Evolutionary conservation across 2,113 vertebrate species (phyloP).

Genomic region (Antechinus flavipes): DNA sequence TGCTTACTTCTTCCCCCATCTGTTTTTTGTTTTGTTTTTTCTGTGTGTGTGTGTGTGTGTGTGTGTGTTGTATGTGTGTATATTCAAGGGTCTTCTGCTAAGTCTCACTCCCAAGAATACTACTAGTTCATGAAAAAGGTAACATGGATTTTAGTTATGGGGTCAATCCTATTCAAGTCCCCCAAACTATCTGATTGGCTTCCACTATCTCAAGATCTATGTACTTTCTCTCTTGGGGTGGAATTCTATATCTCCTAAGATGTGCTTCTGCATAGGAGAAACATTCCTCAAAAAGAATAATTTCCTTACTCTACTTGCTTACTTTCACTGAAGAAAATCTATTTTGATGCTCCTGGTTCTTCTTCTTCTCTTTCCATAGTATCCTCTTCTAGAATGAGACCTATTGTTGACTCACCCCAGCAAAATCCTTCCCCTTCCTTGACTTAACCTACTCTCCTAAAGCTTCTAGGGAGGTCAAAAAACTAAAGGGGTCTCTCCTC

Average conservation of each 20-base stretch:
- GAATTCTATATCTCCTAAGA: background rate
- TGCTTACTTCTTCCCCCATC: background rate
- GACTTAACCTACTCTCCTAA: background rate
- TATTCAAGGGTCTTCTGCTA: background rate
- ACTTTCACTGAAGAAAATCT: background rate
- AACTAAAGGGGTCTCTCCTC: background rate
- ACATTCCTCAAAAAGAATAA: background rate
- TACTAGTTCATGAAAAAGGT: background rate
- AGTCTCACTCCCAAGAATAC: background rate
- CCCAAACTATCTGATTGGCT: background rate
- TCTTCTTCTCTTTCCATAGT: background rate
- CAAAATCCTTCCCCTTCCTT: background rate
- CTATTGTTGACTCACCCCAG: background rate
- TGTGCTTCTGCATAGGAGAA: background rate
- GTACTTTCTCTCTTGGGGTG: background rate
- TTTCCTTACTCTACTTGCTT: background rate
- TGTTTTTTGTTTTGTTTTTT: background rate
- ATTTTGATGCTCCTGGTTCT: background rate
- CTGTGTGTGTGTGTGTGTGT: background rate
- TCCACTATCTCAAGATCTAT: background rate
- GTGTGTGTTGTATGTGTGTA: too few relatives aligned
- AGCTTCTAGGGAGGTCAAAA: too few relatives aligned
- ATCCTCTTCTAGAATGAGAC: background rate
- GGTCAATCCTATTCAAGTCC: background rate
- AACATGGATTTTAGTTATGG: background rate